Evolutionary conservation across 2,797 vertebrate species (phyloP).

Genomic region (Cephalopachus bancanus): DNA sequence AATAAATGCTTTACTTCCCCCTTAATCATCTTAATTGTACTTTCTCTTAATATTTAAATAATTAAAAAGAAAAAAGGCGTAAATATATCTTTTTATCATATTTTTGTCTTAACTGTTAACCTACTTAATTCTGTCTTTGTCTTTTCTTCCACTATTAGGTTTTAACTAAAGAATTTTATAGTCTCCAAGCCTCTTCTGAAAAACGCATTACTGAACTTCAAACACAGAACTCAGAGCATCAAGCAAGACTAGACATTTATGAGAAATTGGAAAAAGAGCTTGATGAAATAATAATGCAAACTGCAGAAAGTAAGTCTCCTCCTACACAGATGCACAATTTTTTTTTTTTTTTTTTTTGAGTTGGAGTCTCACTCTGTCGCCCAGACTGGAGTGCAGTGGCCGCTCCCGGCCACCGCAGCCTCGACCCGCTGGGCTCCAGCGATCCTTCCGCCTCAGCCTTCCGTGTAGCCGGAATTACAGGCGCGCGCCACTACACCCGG

Average conservation of each 20-base stretch:
- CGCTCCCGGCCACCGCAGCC: too few relatives aligned
- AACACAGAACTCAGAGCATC: constrained; percentile 94
- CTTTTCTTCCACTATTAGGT: constrained; percentile 89
- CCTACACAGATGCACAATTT: not conserved
- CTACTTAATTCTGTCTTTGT: constrained; percentile 62
- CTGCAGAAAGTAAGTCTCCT: constrained; percentile 95
- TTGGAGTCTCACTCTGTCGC: too few relatives aligned
- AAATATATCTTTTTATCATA: not conserved
- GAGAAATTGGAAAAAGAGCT: constrained; percentile 97
- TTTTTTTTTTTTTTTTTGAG: constrained; percentile 57
- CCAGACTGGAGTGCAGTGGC: too few relatives aligned
- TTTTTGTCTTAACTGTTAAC: constrained; percentile 48
- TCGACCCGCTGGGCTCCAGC: too few relatives aligned
- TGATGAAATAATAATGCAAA: constrained; percentile 97
- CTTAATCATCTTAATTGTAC: not conserved
- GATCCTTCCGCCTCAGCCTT: too few relatives aligned
- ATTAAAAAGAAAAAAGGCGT: not conserved
- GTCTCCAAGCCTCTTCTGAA: constrained; percentile 96
- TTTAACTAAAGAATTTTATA: constrained; percentile 98
- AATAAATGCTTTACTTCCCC: constrained; percentile 10
- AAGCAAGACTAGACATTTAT: constrained; percentile 94
- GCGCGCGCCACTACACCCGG: too few relatives aligned
- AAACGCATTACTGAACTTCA: constrained; percentile 94
- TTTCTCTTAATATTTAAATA: constrained; percentile 65
- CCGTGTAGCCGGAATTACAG: too few relatives aligned